phyloP scores from a whole-genome alignment of 2,113 vertebrate species.

The Chionodraco myersi region DNA sequence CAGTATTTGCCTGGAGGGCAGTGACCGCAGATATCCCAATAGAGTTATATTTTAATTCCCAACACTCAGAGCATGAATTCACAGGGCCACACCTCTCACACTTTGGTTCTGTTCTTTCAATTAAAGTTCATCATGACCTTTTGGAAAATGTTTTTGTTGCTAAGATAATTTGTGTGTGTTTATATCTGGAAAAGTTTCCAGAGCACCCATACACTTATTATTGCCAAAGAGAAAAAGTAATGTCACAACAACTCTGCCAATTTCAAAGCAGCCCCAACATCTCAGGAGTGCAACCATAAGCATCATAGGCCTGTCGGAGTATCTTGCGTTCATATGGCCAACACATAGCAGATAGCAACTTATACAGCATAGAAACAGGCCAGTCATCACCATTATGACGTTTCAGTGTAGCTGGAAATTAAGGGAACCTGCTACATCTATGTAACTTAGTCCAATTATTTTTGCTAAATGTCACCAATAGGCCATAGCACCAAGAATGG shows the following conservation, averaged over 20 bases:
- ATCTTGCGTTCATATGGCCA: neutral
- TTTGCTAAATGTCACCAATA: neutral
- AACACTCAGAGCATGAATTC: slow-evolving; percentile 1
- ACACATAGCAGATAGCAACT: neutral
- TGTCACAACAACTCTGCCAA: neutral
- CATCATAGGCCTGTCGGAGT: neutral
- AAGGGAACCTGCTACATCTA: neutral
- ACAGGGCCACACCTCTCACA: neutral
- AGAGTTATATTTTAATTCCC: neutral
- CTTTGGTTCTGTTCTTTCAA: neutral
- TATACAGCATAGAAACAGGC: neutral
- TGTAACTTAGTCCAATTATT: neutral
- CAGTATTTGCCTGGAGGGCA: neutral
- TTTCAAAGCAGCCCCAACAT: neutral
- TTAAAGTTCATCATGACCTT: neutral
- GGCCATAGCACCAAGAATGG: neutral
- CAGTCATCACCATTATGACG: neutral
- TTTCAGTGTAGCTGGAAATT: neutral
- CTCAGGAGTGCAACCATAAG: neutral
- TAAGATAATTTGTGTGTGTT: too few relatives aligned
- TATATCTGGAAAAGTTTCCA: too few relatives aligned
- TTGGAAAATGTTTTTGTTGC: neutral
- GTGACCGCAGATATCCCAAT: neutral
- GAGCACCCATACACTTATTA: too few relatives aligned
- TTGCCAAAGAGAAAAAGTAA: neutral